phyloP scores from a whole-genome alignment of 2,888 invertebrate species.

The Pharmacophagus antenor region DNA sequence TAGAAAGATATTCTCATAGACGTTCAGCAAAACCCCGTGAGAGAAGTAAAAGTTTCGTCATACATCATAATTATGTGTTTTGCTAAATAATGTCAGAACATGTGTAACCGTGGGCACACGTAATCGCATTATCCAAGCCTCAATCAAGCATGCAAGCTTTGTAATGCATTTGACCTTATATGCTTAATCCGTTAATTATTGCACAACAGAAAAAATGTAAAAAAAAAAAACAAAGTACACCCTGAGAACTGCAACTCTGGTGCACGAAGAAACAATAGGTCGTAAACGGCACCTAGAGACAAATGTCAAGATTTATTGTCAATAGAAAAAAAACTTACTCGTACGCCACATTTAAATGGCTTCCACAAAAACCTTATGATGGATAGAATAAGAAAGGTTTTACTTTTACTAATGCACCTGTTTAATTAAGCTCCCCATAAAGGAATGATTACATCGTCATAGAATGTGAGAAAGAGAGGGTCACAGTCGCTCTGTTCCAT shows the following conservation, averaged over 20 bases:
- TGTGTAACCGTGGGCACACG: conserved; percentile 22
- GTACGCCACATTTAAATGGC: conserved; percentile 25
- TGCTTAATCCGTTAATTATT: conserved; percentile 29
- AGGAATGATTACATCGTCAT: conserved; percentile 43
- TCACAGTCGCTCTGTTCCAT: conserved; percentile 48
- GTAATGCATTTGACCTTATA: conserved; percentile 32
- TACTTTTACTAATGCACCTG: conserved; percentile 32
- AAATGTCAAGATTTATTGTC: conserved; percentile 69
- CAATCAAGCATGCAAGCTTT: conserved; percentile 32
- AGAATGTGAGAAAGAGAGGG: conserved; percentile 48
- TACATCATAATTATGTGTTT: conserved; percentile 28
- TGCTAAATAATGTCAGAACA: conserved; percentile 26
- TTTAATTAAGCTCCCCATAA: conserved; percentile 31
- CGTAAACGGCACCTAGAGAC: conserved; percentile 66
- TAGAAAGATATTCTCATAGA: conserved; percentile 26
- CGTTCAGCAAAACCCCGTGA: conserved; percentile 25
- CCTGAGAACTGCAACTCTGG: conserved; percentile 31
- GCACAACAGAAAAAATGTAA: conserved; percentile 30
- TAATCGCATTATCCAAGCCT: conserved; percentile 29
- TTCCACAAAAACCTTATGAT: conserved; percentile 4
- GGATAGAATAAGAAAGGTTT: conserved; percentile 12
- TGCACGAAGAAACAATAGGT: conserved; percentile 56
- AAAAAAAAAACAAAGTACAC: not conserved
- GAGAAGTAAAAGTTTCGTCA: conserved; percentile 25
- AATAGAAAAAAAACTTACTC: conserved; percentile 42